Evolutionary conservation across 2,888 invertebrate genomes (phyloP), one percentile per base, ranked within the genome.

Genomic region (Himalopsyche anomala): DNA sequence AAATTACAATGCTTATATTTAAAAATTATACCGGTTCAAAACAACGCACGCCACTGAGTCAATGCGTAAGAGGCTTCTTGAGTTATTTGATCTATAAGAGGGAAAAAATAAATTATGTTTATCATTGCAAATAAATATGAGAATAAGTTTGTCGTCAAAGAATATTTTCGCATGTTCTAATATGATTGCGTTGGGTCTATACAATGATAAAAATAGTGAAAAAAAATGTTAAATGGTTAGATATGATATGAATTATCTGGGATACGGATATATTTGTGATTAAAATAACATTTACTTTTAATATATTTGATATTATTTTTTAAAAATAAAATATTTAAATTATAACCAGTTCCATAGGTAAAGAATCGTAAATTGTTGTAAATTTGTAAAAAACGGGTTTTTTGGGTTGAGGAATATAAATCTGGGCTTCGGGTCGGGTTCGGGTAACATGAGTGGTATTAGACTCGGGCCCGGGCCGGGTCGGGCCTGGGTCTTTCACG

Each of bases 41-140:
- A 15, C 15, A 15, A 51, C 5, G 62, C 74, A 74, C 74, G 74
- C 38, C 74, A 74, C 36, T 74, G 74, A 36, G 19, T 28, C 12
- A 5, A 74, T 74, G 28, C 36, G 74, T 74, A 36, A 36, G 15
- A 38, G 15, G 28, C 74, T 74, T 28, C 74, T 38, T 74, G 74
- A 74, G 28, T 28, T 74, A 74, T 74, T 74, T 74, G 74, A 74
- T 74, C 74, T 74, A 74, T 12, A 74, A 74, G 74, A 74, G 74
- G 28, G 74, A 74, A 74, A 74, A 74, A 74, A 36, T 74, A 74
- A 74, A 74, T 74, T 74, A 74, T 74, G 74, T 74, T 74, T 74
- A 36, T 74, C 74, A 74, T 74, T 12, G 11, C 74, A 74, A 28
- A 74, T 74, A 74, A 74, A 74, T 74, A 74, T 62, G 62, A 74